Conservation (phyloP, 2,113 vertebrate genomes). For the Scalopus aquaticus region DNA sequence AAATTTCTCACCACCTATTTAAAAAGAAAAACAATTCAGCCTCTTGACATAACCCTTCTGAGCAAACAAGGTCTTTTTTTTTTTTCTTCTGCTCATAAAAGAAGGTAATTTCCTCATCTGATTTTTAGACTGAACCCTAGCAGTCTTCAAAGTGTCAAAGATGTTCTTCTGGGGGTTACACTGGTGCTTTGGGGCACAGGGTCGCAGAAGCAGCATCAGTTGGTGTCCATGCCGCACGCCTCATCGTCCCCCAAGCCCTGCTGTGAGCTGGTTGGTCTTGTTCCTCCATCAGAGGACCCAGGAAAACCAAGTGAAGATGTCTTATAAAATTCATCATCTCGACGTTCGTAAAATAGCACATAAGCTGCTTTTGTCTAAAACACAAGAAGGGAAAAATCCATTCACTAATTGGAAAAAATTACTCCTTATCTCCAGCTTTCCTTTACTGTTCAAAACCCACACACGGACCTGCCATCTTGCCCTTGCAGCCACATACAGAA, state of each 20-base stretch:
- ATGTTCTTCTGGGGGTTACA: conserved; percentile 50
- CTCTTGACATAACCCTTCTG: conserved; percentile 67
- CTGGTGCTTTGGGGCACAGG: not conserved
- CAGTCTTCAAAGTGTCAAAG: conserved; percentile 73
- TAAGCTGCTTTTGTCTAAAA: conserved; percentile 96
- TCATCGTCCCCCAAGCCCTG: conserved; percentile 84
- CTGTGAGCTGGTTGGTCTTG: not conserved
- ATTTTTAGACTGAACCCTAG: conserved; percentile 55
- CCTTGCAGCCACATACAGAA: not conserved
- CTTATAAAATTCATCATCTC: conserved; percentile 85
- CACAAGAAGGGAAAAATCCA: conserved; percentile 45
- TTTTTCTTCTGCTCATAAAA: conserved; percentile 45
- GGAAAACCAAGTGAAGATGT: conserved; percentile 83
- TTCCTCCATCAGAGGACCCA: conserved; percentile 80
- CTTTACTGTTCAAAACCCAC: not conserved
- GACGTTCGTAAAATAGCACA: conserved; percentile 96
- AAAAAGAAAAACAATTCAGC: conserved; percentile 69
- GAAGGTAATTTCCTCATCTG: conserved; percentile 49
- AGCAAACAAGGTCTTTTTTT: conserved; percentile 54
- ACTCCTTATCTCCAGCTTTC: not conserved
- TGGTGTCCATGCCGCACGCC: conserved; percentile 94
- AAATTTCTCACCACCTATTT: conserved; percentile 52
- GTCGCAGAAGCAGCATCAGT: conserved; percentile 84
- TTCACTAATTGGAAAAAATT: not conserved
- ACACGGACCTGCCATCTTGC: not conserved